Conservation (phyloP, 1,140 invertebrate species). For the Dermatophagoides farinae region DNA sequence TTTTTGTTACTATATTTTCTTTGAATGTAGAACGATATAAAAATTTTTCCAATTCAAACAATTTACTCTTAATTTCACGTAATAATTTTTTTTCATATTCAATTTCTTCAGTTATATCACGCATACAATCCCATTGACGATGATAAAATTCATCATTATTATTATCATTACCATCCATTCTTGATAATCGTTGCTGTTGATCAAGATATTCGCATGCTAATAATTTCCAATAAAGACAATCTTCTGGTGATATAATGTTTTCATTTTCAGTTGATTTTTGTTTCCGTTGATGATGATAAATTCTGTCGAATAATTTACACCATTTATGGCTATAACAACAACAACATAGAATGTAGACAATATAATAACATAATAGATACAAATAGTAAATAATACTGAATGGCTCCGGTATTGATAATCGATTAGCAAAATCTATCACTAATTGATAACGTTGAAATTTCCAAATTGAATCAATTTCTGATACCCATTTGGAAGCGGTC, state of each 20-base stretch:
- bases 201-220: slow-evolving; percentile 18
- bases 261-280: background rate
- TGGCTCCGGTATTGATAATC: slow-evolving; percentile 23
- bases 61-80: slow-evolving; percentile 22
- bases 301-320: background rate
- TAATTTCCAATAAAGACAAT: slow-evolving; percentile 20
- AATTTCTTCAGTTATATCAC: slow-evolving; percentile 24
- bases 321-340: background rate
- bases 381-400: slow-evolving; percentile 24
- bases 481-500: slow-evolving; percentile 25
- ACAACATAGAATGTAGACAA: too few species aligned
- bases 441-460: slow-evolving; percentile 30
- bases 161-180: slow-evolving; percentile 24
- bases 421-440: slow-evolving; percentile 28
- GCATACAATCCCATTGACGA: slow-evolving; percentile 21
- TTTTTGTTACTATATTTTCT: too few species aligned
- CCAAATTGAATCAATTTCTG: slow-evolving; percentile 28
- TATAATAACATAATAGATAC: background rate
- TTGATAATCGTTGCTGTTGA: slow-evolving; percentile 9
- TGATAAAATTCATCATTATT: slow-evolving; percentile 25
- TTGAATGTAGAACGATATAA: background rate
- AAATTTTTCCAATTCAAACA: slow-evolving; percentile 23
- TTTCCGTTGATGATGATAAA: too few species aligned
- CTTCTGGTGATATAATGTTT: slow-evolving; percentile 1
- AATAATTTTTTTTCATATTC: slow-evolving; percentile 23